Evolutionary conservation across 2,113 vertebrate genomes (phyloP).

Genomic region (Delphinus delphis): DNA sequence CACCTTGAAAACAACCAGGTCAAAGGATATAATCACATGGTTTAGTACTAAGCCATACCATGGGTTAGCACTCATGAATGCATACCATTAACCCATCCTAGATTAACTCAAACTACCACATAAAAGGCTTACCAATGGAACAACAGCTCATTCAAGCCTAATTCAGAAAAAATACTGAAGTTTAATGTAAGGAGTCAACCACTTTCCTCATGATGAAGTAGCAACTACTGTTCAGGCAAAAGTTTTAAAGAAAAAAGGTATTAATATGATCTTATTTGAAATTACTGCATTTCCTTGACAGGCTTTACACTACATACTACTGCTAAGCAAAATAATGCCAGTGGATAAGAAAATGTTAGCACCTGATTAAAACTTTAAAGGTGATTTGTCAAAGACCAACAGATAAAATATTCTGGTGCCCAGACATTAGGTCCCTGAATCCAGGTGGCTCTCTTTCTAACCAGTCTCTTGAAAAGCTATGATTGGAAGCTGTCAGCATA

Average conservation of each 20-base stretch:
- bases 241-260: background rate
- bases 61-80: background rate
- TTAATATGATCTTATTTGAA: background rate
- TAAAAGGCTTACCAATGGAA: background rate
- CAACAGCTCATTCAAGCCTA: constrained; percentile 22
- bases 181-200: background rate
- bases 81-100: background rate
- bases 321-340: background rate
- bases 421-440: constrained; percentile 77
- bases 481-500: constrained; percentile 43
- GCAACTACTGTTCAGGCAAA: constrained; percentile 14
- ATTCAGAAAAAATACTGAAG: constrained; percentile 5
- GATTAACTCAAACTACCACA: background rate
- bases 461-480: constrained; percentile 69
- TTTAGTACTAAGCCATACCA: background rate
- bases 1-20: constrained; percentile 24
- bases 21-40: background rate
- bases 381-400: constrained; percentile 52
- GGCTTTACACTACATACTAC: background rate
- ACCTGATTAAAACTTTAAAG: constrained; percentile 45
- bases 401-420: constrained; percentile 66
- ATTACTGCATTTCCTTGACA: background rate
- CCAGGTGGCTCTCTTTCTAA: constrained; percentile 72
- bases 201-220: background rate
- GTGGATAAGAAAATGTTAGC: background rate